Percentiles rank a stretch among this genome's conserved stretches.
phyloP scores from a whole-genome alignment of 2,888 invertebrate genomes.

The Lypha dubia region DNA sequence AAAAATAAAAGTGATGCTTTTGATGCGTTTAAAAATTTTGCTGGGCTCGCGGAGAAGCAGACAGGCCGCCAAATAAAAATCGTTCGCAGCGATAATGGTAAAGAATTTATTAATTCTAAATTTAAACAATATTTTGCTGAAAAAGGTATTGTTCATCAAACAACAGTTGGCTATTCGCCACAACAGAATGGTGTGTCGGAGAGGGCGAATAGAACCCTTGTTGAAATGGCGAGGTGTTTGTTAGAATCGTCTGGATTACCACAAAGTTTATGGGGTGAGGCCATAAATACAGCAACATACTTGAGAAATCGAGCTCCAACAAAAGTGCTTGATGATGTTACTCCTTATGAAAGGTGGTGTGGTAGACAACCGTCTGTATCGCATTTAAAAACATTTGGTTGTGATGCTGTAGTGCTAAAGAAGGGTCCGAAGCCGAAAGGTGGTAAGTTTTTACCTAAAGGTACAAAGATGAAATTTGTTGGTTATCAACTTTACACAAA shows the following conservation, averaged over 20 bases:
- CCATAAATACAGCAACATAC: no score
- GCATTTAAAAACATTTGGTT: slow-evolving; percentile 31
- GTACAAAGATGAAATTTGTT: no score
- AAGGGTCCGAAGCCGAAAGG: no score
- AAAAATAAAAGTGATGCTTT: background rate
- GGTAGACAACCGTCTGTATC: no score
- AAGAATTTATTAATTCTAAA: background rate
- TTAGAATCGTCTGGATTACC: slow-evolving; percentile 23
- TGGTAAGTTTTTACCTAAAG: no score
- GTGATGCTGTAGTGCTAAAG: no score
- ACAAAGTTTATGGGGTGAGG: slow-evolving; percentile 55
- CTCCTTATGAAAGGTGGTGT: no score
- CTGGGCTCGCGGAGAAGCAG: no score
- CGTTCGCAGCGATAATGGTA: slow-evolving; percentile 2
- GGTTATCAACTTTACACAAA: no score
- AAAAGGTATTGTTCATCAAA: no score
- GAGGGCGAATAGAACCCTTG: background rate
- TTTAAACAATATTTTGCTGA: no score
- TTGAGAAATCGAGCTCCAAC: slow-evolving; percentile 24
- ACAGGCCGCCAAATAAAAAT: background rate
- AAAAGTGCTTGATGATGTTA: no score
- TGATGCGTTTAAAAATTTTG: background rate
- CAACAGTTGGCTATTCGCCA: background rate
- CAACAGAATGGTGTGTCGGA: slow-evolving; percentile 3
- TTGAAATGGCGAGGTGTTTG: slow-evolving; percentile 53